Conservation (phyloP, 2,797 vertebrate species). For the Crypturellus tataupa region DNA sequence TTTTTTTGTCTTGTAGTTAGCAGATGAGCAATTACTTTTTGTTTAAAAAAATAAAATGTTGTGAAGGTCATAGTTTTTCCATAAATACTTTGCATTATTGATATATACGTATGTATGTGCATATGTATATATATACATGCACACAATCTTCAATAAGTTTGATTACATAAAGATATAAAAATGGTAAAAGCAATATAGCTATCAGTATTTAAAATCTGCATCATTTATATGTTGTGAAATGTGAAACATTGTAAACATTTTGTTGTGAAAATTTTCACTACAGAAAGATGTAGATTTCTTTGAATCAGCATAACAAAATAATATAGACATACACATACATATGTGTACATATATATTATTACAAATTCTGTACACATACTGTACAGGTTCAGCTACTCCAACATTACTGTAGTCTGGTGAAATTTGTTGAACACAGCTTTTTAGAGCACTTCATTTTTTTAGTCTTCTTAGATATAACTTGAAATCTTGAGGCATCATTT, state of each 20-base stretch:
- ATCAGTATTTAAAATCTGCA: not conserved
- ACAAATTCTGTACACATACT: not conserved
- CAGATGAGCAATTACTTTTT: slow-evolving; percentile 49
- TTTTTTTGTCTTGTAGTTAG: slow-evolving; percentile 39
- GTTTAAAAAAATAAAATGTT: slow-evolving; percentile 22
- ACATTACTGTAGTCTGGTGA: not conserved
- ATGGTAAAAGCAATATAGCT: not conserved
- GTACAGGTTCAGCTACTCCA: not conserved
- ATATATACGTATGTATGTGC: not conserved
- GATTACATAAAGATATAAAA: not conserved
- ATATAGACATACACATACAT: not conserved
- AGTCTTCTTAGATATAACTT: not conserved
- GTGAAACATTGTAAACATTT: too few relatives aligned
- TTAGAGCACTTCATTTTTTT: not conserved
- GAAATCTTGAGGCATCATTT: not conserved
- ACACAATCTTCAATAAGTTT: not conserved
- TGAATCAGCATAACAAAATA: not conserved
- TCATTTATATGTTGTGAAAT: not conserved
- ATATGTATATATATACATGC: not conserved
- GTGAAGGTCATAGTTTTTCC: slow-evolving; percentile 11
- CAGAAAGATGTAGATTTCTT: not conserved
- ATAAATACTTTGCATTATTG: not conserved
- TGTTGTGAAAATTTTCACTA: not conserved
- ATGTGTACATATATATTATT: not conserved
- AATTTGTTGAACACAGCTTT: not conserved